Evolutionary conservation across 1,140 invertebrate species (phyloP).

Genomic region (Asbolus verrucosus): DNA sequence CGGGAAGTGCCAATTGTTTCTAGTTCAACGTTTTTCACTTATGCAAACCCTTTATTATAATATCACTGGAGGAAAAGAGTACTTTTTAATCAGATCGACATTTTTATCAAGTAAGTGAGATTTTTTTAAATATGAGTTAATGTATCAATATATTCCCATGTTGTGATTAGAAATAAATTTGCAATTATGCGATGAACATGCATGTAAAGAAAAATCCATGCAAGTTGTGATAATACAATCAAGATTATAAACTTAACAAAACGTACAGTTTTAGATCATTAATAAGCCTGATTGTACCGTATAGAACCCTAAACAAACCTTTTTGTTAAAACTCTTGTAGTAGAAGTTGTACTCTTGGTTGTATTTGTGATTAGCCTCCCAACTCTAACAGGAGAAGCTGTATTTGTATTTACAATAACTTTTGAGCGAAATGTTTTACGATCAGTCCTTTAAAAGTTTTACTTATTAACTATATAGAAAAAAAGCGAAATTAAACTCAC

Average conservation of each 20-base stretch:
- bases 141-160: constrained; percentile 31
- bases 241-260: background rate
- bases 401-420: constrained; percentile 49
- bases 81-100: background rate
- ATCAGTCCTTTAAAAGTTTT: constrained; percentile 43
- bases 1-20: background rate
- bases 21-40: constrained; percentile 2
- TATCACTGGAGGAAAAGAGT: background rate
- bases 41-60: background rate
- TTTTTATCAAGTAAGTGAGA: no score
- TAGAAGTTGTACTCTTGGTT: constrained; percentile 51
- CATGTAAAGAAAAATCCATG: constrained; percentile 19
- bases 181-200: constrained; percentile 8
- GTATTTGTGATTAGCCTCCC: constrained; percentile 57
- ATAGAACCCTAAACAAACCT: constrained; percentile 60
- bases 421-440: constrained; percentile 48
- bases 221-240: constrained; percentile 2
- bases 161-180: constrained; percentile 10
- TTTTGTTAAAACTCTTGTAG: constrained; percentile 60
- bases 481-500: constrained; percentile 58
- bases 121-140: background rate
- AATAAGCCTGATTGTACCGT: background rate
- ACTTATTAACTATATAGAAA: background rate
- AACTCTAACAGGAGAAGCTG: constrained; percentile 51
- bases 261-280: no score